Evolutionary conservation across 2,113 vertebrate species (phyloP), one percentile per base, ranked within the genome.

Genomic region (Platanista minor): DNA sequence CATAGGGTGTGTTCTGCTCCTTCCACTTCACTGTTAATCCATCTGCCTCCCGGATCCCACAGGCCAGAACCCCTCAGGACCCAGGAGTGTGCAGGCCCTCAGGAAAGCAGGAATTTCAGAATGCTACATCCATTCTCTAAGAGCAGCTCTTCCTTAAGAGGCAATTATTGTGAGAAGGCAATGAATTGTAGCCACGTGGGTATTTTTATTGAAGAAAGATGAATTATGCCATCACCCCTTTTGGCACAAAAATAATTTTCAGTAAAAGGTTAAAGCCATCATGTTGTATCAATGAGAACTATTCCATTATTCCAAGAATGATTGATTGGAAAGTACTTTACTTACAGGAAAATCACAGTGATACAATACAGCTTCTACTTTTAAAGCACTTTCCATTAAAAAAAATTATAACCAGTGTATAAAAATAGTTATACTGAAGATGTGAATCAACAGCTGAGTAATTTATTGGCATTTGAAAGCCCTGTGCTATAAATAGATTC

Each of bases 351-450:
- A 97, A 88, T 94, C 87, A 97, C 85, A 46, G 95, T 97, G 97
- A 96, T 97, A 98, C 92, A 98, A 97, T 97, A 97, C 92, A 89
- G 97, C 98, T 98, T 98, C 98, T 78, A 98, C 97, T 98, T 98
- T 97, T 97, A 97, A 98, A 98, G 97, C 96, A 98, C 97, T 98
- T 98, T 98, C 97, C 97, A 97, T 98, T 97, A 46, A 83, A 97
- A 98, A 98, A 96, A 97, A 97, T 96, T 78, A 93, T 87, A 82
- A 82, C 87, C 95, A 75, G 95, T 1, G 0, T 97, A 91, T 97
- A 98, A 98, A 98, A 98, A 98, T 98, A 98, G 98, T 97, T 95
- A 87, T 29, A 95, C 85, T 96, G 66, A 97, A 98, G 97, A 97
- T 98, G 97, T 98, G 96, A 98, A 98, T 98, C 98, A 98, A 97